phyloP scores from a whole-genome alignment of 1,140 invertebrate species.

The Panagrolaimus sp. region DNA sequence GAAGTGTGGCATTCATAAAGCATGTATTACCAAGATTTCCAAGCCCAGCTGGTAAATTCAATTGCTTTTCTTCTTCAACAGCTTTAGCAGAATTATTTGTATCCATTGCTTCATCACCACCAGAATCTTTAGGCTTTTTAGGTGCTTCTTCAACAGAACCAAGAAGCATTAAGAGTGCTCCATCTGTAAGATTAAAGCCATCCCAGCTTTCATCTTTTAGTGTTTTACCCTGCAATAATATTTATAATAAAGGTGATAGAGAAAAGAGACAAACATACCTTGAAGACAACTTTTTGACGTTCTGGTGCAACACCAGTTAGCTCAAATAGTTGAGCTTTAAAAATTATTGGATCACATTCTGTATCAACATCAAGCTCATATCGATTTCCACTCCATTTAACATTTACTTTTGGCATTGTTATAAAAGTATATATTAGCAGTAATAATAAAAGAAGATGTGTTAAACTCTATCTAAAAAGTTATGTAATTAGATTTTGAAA shows the following conservation, averaged over 20 bases:
- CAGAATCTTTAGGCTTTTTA: conserved; percentile 67
- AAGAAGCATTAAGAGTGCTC: conserved; percentile 53
- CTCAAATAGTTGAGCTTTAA: conserved; percentile 92
- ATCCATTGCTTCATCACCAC: conserved; percentile 35
- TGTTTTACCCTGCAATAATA: conserved; percentile 42
- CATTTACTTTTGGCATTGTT: conserved; percentile 59
- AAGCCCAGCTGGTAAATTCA: conserved; percentile 69
- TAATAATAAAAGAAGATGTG: too few species aligned
- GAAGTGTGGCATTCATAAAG: conserved; percentile 97
- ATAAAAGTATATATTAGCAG: too few species aligned
- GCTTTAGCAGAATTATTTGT: background rate
- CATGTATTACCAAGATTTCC: conserved; percentile 92
- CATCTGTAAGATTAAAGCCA: conserved; percentile 48
- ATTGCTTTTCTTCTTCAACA: conserved; percentile 18
- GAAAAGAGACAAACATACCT: conserved; percentile 65
- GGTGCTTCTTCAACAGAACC: conserved; percentile 35
- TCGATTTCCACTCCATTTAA: conserved; percentile 95
- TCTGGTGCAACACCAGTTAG: conserved; percentile 89
- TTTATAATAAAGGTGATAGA: background rate
- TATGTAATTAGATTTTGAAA: too few species aligned
- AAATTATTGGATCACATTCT: conserved; percentile 82
- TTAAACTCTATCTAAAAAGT: too few species aligned
- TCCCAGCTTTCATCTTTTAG: conserved; percentile 51
- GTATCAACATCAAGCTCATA: conserved; percentile 89
- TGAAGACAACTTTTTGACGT: conserved; percentile 94